These are phyloP conservation scores for Drosophila nigritarsus DNA, from an alignment of 2,888 invertebrate species.

Conservation along the genomic window DNA sequence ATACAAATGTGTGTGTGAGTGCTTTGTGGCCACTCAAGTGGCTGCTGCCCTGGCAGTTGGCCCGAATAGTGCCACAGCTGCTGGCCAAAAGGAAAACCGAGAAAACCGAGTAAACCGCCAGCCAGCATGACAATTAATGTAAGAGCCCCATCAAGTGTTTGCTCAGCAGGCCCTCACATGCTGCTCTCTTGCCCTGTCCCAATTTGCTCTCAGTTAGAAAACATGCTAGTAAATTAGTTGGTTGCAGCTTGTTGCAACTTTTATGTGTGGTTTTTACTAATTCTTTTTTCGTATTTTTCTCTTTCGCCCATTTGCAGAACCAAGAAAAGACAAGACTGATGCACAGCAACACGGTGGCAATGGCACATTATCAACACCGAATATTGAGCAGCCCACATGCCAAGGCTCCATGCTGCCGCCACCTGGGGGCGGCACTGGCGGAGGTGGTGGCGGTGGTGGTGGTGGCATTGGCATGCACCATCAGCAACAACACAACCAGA, in stretches of 20 bases:
- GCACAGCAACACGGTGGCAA: slow-evolving; percentile 85
- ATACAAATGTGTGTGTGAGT: slow-evolving; percentile 25
- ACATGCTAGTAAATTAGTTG: slow-evolving; percentile 54
- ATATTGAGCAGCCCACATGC: slow-evolving; percentile 86
- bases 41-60: slow-evolving; percentile 48
- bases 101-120: slow-evolving; percentile 40
- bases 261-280: slow-evolving; percentile 20
- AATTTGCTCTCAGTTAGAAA: slow-evolving; percentile 6
- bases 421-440: slow-evolving; percentile 85
- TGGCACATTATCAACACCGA: slow-evolving; percentile 88
- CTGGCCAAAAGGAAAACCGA: slow-evolving; percentile 37
- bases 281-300: slow-evolving; percentile 4
- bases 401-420: slow-evolving; percentile 84
- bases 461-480: slow-evolving; percentile 65
- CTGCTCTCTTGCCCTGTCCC: background rate
- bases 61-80: slow-evolving; percentile 52
- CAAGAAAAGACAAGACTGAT: slow-evolving; percentile 97
- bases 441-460: slow-evolving; percentile 36
- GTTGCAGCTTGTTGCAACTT: slow-evolving; percentile 34
- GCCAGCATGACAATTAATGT: slow-evolving; percentile 75
- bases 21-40: slow-evolving; percentile 74
- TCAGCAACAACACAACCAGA: slow-evolving; percentile 68
- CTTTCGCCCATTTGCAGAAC: slow-evolving; percentile 88
- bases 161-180: slow-evolving; percentile 29
- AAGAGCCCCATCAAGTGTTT: slow-evolving; percentile 70